Base-by-base conservation (phyloP, 1,140 invertebrate genomes). In the Thalassaphorura encarpata region DNA sequence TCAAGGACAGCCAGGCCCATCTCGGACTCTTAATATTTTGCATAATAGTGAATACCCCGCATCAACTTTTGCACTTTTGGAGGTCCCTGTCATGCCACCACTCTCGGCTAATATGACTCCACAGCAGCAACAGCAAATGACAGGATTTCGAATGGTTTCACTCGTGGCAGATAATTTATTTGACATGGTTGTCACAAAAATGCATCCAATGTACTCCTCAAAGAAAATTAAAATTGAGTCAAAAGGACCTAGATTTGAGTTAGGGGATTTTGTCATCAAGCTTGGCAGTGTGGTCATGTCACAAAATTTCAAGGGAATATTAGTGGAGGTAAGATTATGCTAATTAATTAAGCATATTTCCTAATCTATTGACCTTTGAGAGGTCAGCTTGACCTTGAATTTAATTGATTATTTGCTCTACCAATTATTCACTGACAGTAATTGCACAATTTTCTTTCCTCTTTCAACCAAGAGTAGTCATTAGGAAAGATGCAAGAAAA, bases 1-100 rank as follows among this genome's bases (percentile, higher is more conserved):
- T 27, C 56, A 56, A 51, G 39, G 82, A 13, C 80, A 80, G 64
- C 73, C 83, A 64, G 76, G 72, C 50, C 68, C 80, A 42, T 83
- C 83, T 58, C 81, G 85, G 66, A 85, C 83, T 1, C 82, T 96
- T 1, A 87, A 96, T 71, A 83, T 97, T 15, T 75, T 97, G 1
- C 91, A 96, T 71, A 92, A 96, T 73, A 94, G 87, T 0, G 93
- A 97, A 70, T 88, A 93, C 66, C 93, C 94, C 1, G 89, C 89
- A 0, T 87, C 91, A 0, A 89, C 91, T 13, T 97, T 96, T 73
- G 84, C 90, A 5, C 80, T 96, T 15, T 74, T 96, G 3, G 94
- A 97, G 68, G 88, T 83, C 6, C 62, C 65, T 27, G 39, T 58
- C 15, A n/a, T 50, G 27, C 15, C 46, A 15, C 18, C 15, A 1